Base-by-base conservation (phyloP, 2,113 vertebrate genomes). In the Dryoscopus gambensis region DNA sequence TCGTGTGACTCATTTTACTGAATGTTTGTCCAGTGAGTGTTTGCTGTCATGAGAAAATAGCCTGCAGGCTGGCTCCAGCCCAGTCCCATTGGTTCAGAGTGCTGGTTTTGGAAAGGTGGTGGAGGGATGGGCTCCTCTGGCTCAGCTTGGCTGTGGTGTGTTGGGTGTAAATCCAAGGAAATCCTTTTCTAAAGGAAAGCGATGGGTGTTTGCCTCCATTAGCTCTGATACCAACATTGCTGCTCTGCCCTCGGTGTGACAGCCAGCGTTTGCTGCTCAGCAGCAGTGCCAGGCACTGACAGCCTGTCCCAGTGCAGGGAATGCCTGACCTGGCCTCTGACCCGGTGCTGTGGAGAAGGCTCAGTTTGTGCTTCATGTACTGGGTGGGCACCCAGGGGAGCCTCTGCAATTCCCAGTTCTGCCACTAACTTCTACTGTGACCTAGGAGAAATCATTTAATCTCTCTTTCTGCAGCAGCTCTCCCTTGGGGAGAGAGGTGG, bases 51-150 rank as follows among this genome's bases (percentile, higher is more conserved):
- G 8, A 56, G n/a, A 15, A 71, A 23, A 35, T 4, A 8, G 7
- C 22, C n/a, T 33, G 4, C 16, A 75, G 74, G 39, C 49, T 82
- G 64, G 50, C 9, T 60, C 15, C 25, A 23, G n/a, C 30, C 14
- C 0, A 0, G 27, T 31, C 11, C 37, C 35, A 4, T 22, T 1
- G 3, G 23, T 21, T 13, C 0, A 0, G 12, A 10, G 10, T 31
- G 42, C 50, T 81, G 37, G 15, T 31, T 84, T 50, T 47, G 44
- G 70, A n/a, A 47, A 50, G 75, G 30, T n/a, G 56, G 8, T 0
- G 3, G 55, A 53, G 28, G 39, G 31, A 30, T 10, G 8, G 19
- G 42, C 30, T 81, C n/a, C 65, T 53, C 7, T 2, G 10, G 44
- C 53, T 55, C 55, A 64, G 62, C 67, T 35, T 35, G 82, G 52